A percentile compares a stretch with the other conserved stretches of the same genome.
phyloP scores from a whole-genome alignment of 2,113 vertebrate species.

The Eulacestoma nigropectus region DNA sequence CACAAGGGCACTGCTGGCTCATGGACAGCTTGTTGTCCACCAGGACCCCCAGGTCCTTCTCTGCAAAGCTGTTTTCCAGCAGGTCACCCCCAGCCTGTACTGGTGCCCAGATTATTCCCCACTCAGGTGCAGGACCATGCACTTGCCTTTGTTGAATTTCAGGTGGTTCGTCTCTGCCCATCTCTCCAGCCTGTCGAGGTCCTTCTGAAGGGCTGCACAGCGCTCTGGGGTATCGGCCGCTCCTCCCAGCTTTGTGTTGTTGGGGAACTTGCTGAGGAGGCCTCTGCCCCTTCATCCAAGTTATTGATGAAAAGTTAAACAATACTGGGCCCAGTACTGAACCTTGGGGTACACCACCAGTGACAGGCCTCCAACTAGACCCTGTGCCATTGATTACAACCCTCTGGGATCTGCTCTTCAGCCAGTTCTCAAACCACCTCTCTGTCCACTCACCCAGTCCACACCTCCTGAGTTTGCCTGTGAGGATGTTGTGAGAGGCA shows the following conservation, averaged over 20 bases:
- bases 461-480: neutral
- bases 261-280: neutral
- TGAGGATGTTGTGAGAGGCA: neutral
- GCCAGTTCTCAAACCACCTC: neutral
- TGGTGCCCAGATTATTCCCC: too few relatives aligned
- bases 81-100: neutral
- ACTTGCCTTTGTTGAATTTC: neutral
- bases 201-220: neutral
- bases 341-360: neutral
- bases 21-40: neutral
- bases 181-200: neutral
- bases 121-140: neutral
- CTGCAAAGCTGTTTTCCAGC: neutral
- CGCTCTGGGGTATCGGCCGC: accelerated
- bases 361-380: neutral
- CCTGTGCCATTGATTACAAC: neutral
- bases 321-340: neutral
- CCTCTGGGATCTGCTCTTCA: neutral
- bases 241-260: neutral
- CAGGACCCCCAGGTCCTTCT: neutral
- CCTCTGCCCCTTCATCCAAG: neutral
- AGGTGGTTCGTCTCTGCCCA: neutral
- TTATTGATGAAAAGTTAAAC: neutral
- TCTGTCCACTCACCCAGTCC: neutral
- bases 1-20: neutral